These are phyloP conservation scores for Dendrocincla tyrannina DNA, from an alignment of 2,797 vertebrate species.

Conservation along the genomic window DNA sequence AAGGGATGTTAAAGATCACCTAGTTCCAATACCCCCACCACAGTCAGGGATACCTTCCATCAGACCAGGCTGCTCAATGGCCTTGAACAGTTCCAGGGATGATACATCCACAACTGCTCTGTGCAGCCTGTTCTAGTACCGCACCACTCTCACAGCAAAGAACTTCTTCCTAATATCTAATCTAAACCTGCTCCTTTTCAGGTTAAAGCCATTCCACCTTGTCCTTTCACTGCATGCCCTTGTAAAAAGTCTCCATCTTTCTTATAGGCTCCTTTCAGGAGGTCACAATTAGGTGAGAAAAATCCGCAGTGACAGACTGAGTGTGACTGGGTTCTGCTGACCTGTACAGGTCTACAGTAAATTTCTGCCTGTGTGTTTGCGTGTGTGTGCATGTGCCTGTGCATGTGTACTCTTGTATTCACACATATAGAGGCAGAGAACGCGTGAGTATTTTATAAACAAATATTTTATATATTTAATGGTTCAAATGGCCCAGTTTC, in stretches of 20 bases:
- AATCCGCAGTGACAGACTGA: background rate
- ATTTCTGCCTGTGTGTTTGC: background rate
- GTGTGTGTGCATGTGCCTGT: accelerated
- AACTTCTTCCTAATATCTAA: background rate
- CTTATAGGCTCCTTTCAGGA: background rate
- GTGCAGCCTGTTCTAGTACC: background rate
- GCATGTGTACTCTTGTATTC: background rate
- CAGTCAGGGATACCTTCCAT: background rate
- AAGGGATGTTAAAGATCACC: background rate
- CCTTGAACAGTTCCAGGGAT: background rate
- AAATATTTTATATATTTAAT: background rate
- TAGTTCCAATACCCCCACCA: background rate
- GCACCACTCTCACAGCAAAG: background rate
- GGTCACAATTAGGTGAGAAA: background rate
- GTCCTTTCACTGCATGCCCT: background rate
- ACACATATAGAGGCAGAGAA: background rate
- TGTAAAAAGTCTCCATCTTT: background rate
- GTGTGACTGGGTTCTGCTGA: background rate
- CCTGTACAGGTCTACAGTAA: background rate
- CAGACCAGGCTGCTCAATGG: background rate
- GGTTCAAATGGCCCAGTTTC: background rate
- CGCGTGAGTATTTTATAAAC: background rate
- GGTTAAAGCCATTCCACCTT: background rate
- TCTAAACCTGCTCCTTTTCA: background rate
- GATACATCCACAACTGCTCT: background rate